Evolutionary conservation across 2,888 invertebrate genomes (phyloP).

Genomic region (Allolobophora icterica): DNA sequence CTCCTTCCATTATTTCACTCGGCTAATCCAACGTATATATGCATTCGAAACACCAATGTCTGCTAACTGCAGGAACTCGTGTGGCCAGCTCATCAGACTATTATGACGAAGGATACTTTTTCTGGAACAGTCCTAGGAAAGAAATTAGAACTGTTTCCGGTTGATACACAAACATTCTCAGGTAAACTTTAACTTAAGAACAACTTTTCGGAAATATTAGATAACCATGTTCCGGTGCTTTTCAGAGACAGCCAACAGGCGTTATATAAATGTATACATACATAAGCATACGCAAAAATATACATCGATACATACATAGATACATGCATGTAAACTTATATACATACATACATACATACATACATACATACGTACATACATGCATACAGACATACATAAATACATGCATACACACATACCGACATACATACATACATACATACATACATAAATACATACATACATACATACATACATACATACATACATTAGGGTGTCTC

Average conservation of each 20-base stretch:
- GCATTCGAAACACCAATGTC: background rate
- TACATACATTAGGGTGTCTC: no score
- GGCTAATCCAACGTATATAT: background rate
- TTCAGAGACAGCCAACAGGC: no score
- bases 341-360: background rate
- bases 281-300: background rate
- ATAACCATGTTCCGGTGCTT: no score
- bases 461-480: no score
- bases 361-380: background rate
- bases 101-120: no score
- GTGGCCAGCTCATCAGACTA: background rate
- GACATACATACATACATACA: background rate
- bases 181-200: no score
- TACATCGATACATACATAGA: background rate
- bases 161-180: no score
- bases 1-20: slow-evolving; percentile 17
- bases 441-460: no score
- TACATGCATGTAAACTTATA: no score
- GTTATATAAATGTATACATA: background rate
- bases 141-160: no score
- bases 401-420: background rate
- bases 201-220: background rate
- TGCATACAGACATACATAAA: background rate
- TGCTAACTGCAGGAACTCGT: background rate
- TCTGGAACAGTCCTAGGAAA: no score